These are phyloP conservation scores for Entelurus aequoreus DNA, from an alignment of 2,113 vertebrate species.

Conservation along the genomic window DNA sequence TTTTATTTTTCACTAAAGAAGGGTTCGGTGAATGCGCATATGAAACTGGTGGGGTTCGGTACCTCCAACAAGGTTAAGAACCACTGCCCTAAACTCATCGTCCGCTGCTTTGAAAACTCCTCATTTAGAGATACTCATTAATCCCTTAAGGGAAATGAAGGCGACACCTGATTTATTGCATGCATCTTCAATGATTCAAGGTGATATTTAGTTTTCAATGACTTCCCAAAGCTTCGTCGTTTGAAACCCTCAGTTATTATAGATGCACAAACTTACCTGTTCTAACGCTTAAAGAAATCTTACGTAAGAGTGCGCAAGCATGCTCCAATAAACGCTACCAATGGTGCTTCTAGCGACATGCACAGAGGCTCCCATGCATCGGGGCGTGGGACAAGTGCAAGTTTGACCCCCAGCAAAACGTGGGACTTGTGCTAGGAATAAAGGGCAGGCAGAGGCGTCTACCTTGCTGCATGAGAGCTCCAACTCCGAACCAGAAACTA, in stretches of 20 bases:
- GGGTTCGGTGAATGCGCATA: too few relatives aligned
- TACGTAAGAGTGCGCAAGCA: neutral
- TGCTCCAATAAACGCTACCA: slow-evolving; percentile 16
- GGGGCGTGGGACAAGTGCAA: slow-evolving; percentile 75
- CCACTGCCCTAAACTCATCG: slow-evolving; percentile 10
- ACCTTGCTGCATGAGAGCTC: slow-evolving; percentile 99
- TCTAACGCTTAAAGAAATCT: slow-evolving; percentile 10
- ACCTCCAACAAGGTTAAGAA: too few relatives aligned
- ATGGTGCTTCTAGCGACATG: slow-evolving; percentile 84
- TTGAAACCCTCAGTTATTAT: neutral
- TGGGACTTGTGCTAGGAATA: slow-evolving; percentile 82
- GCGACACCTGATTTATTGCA: slow-evolving; percentile 12
- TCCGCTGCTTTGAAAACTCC: slow-evolving; percentile 11
- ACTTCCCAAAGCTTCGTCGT: neutral
- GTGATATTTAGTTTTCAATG: slow-evolving; percentile 24
- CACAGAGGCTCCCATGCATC: slow-evolving; percentile 97
- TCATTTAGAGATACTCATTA: neutral
- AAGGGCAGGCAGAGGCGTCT: slow-evolving; percentile 89
- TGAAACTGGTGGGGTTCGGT: too few relatives aligned
- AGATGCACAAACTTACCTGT: slow-evolving; percentile 61
- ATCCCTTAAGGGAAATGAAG: too few relatives aligned
- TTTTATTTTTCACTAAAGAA: too few relatives aligned
- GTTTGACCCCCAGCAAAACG: slow-evolving; percentile 89
- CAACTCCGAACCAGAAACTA: slow-evolving; percentile 99
- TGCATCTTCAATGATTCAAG: slow-evolving; percentile 30